A percentile compares a stretch with the other conserved stretches of the same genome.
These are phyloP conservation scores for Rhodophaea formosa DNA, from an alignment of 2,888 invertebrate species.

Conservation along the genomic window DNA sequence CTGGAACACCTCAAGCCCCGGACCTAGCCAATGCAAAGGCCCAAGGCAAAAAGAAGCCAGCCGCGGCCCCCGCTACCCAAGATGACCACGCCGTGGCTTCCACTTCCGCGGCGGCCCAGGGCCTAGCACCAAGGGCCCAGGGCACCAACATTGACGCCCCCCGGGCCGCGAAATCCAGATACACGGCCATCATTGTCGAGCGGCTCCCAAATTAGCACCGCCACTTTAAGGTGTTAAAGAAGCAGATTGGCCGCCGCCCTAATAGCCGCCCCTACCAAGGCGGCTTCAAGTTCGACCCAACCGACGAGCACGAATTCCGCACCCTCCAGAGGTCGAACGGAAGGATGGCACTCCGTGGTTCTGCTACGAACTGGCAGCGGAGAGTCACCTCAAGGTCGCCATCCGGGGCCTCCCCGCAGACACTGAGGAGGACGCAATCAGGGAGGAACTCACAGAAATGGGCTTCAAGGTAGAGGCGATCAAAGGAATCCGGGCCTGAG, in stretches of 20 bases:
- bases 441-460: slow-evolving; percentile 15
- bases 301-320: slow-evolving; percentile 24
- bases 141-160: no score
- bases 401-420: slow-evolving; percentile 26
- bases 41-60: no score
- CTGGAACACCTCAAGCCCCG: no score
- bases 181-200: no score
- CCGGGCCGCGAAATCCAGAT: no score
- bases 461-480: slow-evolving; percentile 20
- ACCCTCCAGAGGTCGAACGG: slow-evolving; percentile 19
- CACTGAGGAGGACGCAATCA: slow-evolving; percentile 17
- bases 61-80: no score
- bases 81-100: no score
- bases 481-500: slow-evolving; percentile 16
- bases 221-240: slow-evolving; percentile 20
- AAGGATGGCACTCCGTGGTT: no score
- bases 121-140: no score
- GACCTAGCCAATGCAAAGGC: no score
- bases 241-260: slow-evolving; percentile 16
- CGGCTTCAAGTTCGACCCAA: slow-evolving; percentile 28
- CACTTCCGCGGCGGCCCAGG: no score
- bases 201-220: slow-evolving; percentile 26
- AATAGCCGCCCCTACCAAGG: slow-evolving; percentile 25
- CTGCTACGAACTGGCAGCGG: no score
- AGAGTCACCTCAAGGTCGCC: background rate